Evolutionary conservation across 2,888 invertebrate species (phyloP).

Genomic region (Chymomyza fuscimana): DNA sequence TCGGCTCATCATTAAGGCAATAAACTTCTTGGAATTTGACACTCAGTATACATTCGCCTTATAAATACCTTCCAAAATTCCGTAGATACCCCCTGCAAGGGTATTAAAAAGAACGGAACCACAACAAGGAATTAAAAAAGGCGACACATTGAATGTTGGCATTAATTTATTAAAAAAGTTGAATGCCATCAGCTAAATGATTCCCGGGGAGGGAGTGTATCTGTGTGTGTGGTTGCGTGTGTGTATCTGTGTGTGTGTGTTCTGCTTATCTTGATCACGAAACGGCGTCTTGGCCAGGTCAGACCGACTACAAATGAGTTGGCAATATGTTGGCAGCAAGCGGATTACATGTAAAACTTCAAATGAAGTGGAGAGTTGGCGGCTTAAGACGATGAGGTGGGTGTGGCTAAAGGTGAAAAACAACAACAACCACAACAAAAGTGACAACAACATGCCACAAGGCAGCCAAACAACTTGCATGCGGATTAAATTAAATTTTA

Average conservation of each 20-base stretch:
- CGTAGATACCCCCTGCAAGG: constrained; percentile 18
- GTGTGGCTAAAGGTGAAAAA: constrained; percentile 51
- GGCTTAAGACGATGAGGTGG: constrained; percentile 55
- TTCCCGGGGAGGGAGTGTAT: not conserved
- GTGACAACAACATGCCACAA: constrained; percentile 24
- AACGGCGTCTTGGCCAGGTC: constrained; percentile 60
- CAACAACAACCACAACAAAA: not conserved
- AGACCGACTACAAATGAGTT: constrained; percentile 68
- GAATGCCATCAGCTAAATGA: constrained; percentile 53
- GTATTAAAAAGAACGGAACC: constrained; percentile 20
- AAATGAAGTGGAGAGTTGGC: constrained; percentile 18
- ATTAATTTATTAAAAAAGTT: constrained; percentile 63
- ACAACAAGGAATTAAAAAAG: constrained; percentile 23
- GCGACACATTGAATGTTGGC: constrained; percentile 30
- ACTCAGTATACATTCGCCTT: no score
- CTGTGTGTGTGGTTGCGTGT: constrained; percentile 4
- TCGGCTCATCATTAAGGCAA: no score
- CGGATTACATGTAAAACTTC: constrained; percentile 53
- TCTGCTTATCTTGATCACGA: constrained; percentile 56
- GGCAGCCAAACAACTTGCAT: constrained; percentile 44
- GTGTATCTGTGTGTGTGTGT: constrained; percentile 13
- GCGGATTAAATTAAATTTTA: constrained; percentile 72
- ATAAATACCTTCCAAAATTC: no score
- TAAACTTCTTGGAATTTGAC: no score
- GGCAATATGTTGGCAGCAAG: constrained; percentile 57